Evolutionary conservation across 2,113 vertebrate species (phyloP).

Genomic region (Coracopsis vasa): DNA sequence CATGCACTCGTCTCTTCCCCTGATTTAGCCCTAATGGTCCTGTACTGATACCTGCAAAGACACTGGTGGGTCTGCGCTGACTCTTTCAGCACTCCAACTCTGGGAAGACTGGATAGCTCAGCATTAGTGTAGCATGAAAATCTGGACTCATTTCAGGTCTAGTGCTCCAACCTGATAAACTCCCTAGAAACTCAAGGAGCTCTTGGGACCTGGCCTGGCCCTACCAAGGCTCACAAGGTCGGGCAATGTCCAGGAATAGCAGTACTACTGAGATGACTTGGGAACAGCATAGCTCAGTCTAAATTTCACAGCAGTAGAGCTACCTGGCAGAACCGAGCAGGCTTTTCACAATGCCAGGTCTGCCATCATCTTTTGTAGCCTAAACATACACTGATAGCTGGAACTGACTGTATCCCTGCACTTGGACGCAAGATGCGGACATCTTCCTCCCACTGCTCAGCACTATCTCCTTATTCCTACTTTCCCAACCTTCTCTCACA

Average conservation of each 20-base stretch:
- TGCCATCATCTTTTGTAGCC: neutral
- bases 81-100: neutral
- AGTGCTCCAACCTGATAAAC: neutral
- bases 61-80: neutral
- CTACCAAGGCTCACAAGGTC: neutral
- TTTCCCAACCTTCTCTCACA: neutral
- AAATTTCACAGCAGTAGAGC: neutral
- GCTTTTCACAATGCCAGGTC: neutral
- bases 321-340: neutral
- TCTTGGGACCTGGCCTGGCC: neutral
- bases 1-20: neutral
- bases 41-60: neutral
- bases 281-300: neutral
- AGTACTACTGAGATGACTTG: neutral
- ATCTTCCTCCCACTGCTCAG: neutral
- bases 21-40: neutral
- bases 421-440: neutral
- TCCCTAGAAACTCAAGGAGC: neutral
- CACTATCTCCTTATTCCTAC: neutral
- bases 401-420: accelerated
- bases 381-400: neutral
- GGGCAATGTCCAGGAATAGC: neutral
- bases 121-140: neutral
- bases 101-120: neutral
- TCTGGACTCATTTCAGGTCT: neutral